Percentiles rank a stretch among this genome's conserved stretches.
phyloP scores from a whole-genome alignment of 2,797 vertebrate genomes.

The Lutjanus campechanus region DNA sequence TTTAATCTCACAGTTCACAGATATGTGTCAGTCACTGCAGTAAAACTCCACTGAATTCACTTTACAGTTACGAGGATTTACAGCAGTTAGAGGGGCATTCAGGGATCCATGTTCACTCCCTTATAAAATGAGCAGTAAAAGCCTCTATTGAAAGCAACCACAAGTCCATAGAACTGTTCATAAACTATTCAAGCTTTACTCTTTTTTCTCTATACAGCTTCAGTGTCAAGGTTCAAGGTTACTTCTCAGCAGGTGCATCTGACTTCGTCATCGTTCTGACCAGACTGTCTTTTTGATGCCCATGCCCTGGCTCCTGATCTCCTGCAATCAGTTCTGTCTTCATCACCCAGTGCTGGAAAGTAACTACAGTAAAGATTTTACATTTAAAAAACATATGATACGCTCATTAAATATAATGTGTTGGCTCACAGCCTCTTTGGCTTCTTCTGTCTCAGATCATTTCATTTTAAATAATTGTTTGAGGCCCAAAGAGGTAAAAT shows the following conservation, averaged over 20 bases:
- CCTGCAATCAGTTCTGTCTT: not conserved
- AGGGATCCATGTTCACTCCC: slow-evolving; percentile 62
- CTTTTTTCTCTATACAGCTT: slow-evolving; percentile 41
- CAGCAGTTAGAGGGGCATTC: slow-evolving; percentile 55
- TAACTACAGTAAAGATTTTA: not conserved
- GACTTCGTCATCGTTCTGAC: slow-evolving; percentile 23
- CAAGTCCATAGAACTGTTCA: slow-evolving; percentile 82
- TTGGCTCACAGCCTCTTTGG: not conserved
- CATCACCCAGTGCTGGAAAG: not conserved
- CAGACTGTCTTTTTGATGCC: slow-evolving; percentile 10
- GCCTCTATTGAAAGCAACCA: slow-evolving; percentile 64
- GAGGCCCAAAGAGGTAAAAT: not conserved
- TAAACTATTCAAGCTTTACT: slow-evolving; percentile 65
- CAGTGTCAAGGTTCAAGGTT: slow-evolving; percentile 56
- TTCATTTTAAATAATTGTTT: not conserved
- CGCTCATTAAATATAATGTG: not conserved
- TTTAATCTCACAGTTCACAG: slow-evolving; percentile 23
- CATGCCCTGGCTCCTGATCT: not conserved
- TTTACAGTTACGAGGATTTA: slow-evolving; percentile 54
- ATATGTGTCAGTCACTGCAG: slow-evolving; percentile 36
- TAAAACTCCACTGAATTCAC: slow-evolving; percentile 49
- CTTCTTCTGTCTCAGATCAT: not conserved
- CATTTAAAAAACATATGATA: not conserved
- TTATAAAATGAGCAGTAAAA: slow-evolving; percentile 80
- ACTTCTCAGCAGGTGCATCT: slow-evolving; percentile 48